phyloP scores from a whole-genome alignment of 2,113 vertebrate genomes.

The Cyrtonyx montezumae region DNA sequence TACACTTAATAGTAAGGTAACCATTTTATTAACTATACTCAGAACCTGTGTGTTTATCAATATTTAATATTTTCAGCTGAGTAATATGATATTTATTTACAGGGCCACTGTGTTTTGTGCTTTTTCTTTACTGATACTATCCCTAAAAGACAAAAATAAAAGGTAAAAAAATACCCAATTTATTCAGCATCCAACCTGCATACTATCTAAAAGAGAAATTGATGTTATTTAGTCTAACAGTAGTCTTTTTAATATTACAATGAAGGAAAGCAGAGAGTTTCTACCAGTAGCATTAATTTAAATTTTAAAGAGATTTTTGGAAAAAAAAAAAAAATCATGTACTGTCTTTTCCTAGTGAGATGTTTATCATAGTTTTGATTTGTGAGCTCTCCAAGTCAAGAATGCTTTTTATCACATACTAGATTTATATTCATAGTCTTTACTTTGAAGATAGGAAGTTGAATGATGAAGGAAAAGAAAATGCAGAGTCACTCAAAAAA shows the following conservation, averaged over 20 bases:
- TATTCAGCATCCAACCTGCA: background rate
- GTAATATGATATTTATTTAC: background rate
- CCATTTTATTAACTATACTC: background rate
- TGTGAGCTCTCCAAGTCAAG: slow-evolving; percentile 15
- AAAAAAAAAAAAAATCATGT: background rate
- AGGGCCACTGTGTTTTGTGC: background rate
- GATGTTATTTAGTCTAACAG: background rate
- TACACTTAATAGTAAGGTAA: slow-evolving; percentile 44
- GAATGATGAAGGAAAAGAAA: background rate
- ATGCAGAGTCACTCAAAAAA: background rate
- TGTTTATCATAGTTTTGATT: background rate
- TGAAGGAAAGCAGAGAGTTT: background rate
- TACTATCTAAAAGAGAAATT: background rate
- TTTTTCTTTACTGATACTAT: background rate
- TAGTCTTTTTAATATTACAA: background rate
- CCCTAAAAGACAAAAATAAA: background rate
- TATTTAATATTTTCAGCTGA: slow-evolving; percentile 17
- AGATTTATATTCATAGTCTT: slow-evolving; percentile 14
- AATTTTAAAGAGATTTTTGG: background rate
- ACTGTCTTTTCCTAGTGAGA: background rate
- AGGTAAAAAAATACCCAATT: background rate
- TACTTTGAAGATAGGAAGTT: slow-evolving; percentile 8
- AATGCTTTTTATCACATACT: background rate
- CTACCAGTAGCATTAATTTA: background rate
- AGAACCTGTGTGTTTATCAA: slow-evolving; percentile 4